Base-by-base conservation (phyloP, 2,888 invertebrate genomes). In the Leptothorax acervorum region DNA sequence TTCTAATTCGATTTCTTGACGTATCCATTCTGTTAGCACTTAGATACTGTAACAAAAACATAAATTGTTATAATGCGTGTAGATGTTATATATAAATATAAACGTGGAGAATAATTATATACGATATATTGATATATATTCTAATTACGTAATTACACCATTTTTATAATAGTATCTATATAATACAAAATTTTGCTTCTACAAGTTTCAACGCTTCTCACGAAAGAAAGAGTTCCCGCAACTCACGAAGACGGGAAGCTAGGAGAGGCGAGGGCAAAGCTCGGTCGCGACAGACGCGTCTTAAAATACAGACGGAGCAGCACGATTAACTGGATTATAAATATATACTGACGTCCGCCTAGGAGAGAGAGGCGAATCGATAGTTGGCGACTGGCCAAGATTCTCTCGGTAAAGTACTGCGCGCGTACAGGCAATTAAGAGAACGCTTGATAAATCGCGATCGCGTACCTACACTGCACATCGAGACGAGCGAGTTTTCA, bases 1-100 rank as follows among this genome's bases (percentile, higher is more conserved):
- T 92, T 90, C 89, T 90, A 83, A 90, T 91, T 88, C 91, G 90
- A 89, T 90, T 90, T 87, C 90, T 92, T 90, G 91, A 89, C 31
- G 86, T 92, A 92, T 93, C 92, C 94, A 94, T 94, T 88, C 90
- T 89, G 87, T 90, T 88, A 88, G 89, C 91, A 91, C 90, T 91
- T 88, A 89, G 89, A 88, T 91, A 87, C 94, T 94, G 92, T 31
- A 93, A 94, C 88, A 89, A 73, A 86, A 88, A 76, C 6, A 39
- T n/a, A 28, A 76, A 15, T 15, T n/a, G 18, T 76, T 28, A 66
- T 28, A 66, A 39, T 18, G 18, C 9, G 12, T 28, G n/a, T n/a
- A 57, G 4, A 3, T 18, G 45, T 55, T 23, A 23, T 23, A 23
- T 23, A 23, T 23, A 1, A 23, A 71, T 55, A 53, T 12, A 23